A percentile compares a stretch with the other conserved stretches of the same genome.
These are phyloP conservation scores for Bombycilla garrulus DNA, from an alignment of 2,113 vertebrate species.

Conservation along the genomic window DNA sequence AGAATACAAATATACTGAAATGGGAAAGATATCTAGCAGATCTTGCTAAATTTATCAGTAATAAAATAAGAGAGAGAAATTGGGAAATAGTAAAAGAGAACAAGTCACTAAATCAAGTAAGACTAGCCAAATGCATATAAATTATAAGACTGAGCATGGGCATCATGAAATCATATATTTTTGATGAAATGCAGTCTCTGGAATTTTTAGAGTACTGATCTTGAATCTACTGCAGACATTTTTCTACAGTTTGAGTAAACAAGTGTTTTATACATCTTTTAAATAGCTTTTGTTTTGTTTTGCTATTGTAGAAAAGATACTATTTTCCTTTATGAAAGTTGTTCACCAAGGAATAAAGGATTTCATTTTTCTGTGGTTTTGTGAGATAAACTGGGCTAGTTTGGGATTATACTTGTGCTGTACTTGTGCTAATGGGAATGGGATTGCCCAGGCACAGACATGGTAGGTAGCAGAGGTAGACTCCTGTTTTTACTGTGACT, in stretches of 20 bases:
- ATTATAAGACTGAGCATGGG: not conserved
- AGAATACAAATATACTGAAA: not conserved
- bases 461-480: not conserved
- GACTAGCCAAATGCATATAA: not conserved
- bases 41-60: not conserved
- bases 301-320: not conserved
- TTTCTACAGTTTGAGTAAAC: not conserved
- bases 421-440: not conserved
- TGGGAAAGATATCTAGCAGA: not conserved
- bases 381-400: not conserved
- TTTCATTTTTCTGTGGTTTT: not conserved
- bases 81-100: not conserved
- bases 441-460: not conserved
- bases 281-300: not conserved
- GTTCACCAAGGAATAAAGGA: not conserved
- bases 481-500: not conserved
- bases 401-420: not conserved
- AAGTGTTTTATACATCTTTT: not conserved
- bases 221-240: not conserved
- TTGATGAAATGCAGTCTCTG: not conserved
- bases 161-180: not conserved
- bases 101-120: not conserved
- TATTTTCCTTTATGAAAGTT: not conserved
- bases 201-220: not conserved
- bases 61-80: not conserved